These are phyloP conservation scores for Tribolium freemani DNA, from an alignment of 2,888 invertebrate species.

Conservation along the genomic window DNA sequence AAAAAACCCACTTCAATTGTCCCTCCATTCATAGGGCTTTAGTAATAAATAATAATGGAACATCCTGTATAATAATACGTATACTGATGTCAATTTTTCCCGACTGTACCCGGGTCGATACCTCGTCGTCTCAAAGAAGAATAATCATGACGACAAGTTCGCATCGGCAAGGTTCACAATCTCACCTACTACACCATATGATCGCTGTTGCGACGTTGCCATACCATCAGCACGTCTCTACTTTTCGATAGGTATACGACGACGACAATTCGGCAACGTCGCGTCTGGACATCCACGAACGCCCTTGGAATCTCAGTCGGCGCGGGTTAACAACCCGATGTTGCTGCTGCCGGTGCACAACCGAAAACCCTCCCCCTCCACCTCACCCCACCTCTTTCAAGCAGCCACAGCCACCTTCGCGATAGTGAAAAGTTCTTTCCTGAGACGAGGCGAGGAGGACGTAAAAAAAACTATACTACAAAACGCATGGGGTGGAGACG, in stretches of 20 bases:
- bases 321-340: conserved; percentile 46
- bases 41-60: no score
- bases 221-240: background rate
- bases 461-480: background rate
- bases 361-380: conserved; percentile 24
- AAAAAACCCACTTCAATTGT: no score
- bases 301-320: conserved; percentile 53
- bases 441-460: background rate
- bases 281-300: conserved; percentile 46
- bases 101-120: conserved; percentile 2
- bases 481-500: background rate
- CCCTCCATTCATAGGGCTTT: no score
- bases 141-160: conserved; percentile 28
- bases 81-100: background rate
- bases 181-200: conserved; percentile 39
- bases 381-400: background rate
- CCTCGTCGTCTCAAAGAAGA: background rate
- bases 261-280: conserved; percentile 30
- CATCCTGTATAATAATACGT: background rate
- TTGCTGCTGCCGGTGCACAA: conserved; percentile 43
- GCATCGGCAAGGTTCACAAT: conserved; percentile 31
- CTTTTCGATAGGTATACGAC: background rate
- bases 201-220: conserved; percentile 35
- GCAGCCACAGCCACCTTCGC: conserved; percentile 16
- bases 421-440: background rate